phyloP scores from a whole-genome alignment of 1,140 invertebrate species.

The Pararge aegeria region DNA sequence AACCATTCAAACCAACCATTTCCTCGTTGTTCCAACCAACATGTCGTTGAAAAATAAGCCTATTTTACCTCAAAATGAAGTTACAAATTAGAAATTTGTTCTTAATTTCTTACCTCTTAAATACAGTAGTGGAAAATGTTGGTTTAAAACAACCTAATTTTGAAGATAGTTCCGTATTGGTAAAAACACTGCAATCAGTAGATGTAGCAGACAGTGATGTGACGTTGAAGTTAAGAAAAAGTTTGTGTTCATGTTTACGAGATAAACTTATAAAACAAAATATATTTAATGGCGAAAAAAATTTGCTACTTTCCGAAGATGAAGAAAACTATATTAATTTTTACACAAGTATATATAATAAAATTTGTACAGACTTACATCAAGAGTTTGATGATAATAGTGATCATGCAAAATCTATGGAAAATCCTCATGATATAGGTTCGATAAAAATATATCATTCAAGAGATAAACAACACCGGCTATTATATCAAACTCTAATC shows the following conservation, averaged over 20 bases:
- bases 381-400: constrained; percentile 14
- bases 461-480: no score
- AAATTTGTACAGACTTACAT: constrained; percentile 50
- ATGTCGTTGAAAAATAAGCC: constrained; percentile 26
- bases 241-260: constrained; percentile 57
- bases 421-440: constrained; percentile 21
- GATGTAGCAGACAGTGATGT: constrained; percentile 49
- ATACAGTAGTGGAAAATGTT: constrained; percentile 4
- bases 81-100: constrained; percentile 21
- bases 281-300: constrained; percentile 28
- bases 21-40: constrained; percentile 27
- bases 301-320: constrained; percentile 19
- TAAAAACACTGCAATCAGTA: constrained; percentile 49
- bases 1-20: constrained; percentile 6
- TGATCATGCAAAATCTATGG: constrained; percentile 6
- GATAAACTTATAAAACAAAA: constrained; percentile 42
- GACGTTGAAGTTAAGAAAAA: constrained; percentile 51
- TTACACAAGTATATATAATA: constrained; percentile 54
- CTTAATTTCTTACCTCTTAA: constrained; percentile 9
- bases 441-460: constrained; percentile 12
- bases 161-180: constrained; percentile 40
- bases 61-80: constrained; percentile 30
- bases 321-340: constrained; percentile 35
- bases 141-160: constrained; percentile 1
- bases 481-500: constrained; percentile 32